A percentile compares a stretch with the other conserved stretches of the same genome.
These are phyloP conservation scores for Procambarus clarkii DNA, from an alignment of 1,140 invertebrate genomes.

Conservation along the genomic window DNA sequence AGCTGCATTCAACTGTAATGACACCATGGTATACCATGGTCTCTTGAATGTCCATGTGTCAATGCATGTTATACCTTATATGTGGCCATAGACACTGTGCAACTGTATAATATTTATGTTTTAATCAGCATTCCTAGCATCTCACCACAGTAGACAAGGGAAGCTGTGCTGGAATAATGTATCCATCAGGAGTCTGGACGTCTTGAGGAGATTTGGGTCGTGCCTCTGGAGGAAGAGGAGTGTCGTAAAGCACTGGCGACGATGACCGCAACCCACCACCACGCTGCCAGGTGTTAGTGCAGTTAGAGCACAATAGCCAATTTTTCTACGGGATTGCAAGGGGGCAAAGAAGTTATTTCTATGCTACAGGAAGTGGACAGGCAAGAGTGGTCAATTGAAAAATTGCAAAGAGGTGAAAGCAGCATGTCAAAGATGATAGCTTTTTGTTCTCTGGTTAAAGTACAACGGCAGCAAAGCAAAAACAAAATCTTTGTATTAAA, in stretches of 20 bases:
- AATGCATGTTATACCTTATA: no score
- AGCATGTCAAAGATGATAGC: background rate
- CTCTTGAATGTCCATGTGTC: no score
- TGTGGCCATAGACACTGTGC: no score
- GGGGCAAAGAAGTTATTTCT: background rate
- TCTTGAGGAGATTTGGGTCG: constrained; percentile 15
- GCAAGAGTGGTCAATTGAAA: background rate
- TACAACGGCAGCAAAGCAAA: no score
- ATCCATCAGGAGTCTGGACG: constrained; percentile 37
- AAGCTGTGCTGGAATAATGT: constrained; percentile 40
- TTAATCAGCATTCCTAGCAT: background rate
- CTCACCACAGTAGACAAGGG: background rate
- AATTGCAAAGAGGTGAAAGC: background rate
- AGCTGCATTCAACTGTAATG: no score
- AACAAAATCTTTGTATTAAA: no score
- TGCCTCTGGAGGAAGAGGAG: background rate
- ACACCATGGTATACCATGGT: no score
- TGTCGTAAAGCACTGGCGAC: constrained; percentile 2
- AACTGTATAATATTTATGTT: no score
- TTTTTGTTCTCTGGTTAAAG: no score
- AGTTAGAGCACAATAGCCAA: background rate
- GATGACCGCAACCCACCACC: background rate
- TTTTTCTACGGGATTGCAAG: background rate
- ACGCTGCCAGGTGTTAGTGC: background rate
- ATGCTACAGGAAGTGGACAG: background rate